Base-by-base conservation (phyloP, 2,888 invertebrate species). In the Limenitis camilla region DNA sequence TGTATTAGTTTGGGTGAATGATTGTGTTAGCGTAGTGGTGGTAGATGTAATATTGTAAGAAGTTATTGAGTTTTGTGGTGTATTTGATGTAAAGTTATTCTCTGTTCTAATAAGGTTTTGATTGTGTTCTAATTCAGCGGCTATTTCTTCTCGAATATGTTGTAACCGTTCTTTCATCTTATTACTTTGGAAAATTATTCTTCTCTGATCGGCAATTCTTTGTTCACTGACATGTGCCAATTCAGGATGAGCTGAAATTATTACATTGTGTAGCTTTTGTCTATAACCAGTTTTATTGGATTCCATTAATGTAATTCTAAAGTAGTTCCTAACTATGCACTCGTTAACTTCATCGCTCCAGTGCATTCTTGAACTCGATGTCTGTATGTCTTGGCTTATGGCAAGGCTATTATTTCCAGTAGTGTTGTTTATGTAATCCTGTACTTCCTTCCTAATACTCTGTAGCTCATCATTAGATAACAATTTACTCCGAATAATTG, bases 401-500 rank as follows among this genome's bases (percentile, higher is more conserved):
- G n/a, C 10, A 7, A 27, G 10, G 46, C 7, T 27, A 1, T 40
- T 28, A 10, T 27, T 27, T 9, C n/a, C 4, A 29, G 5, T 29
- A 10, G 10, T 40, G n/a, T 6, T 28, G 10, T 6, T 6, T 11
- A 30, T 31, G 7, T 10, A 52, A 19, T 40, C 11, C 9, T 40
- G 10, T 6, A 27, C 36, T 40, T 53, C 46, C 1, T 40, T 35
- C 35, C 51, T 41, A 27, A 57, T 55, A 32, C 38, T 7, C 1
- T 52, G 33, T 19, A 55, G 27, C 6, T 5, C 40, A 5, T 47
- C 8, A 40, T 53, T 33, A 36, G 53, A 39, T 11, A 60, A 9
- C 7, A 55, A 6, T 35, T 56, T 54, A 27, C 53, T 63, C 9
- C 46, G 46, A 10, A 58, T 9, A 36, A 61, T 61, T 28, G 57